Percentiles rank a stretch among this genome's conserved stretches.
Evolutionary conservation across 2,888 invertebrate genomes (phyloP).

Genomic region (Furcula furcula): DNA sequence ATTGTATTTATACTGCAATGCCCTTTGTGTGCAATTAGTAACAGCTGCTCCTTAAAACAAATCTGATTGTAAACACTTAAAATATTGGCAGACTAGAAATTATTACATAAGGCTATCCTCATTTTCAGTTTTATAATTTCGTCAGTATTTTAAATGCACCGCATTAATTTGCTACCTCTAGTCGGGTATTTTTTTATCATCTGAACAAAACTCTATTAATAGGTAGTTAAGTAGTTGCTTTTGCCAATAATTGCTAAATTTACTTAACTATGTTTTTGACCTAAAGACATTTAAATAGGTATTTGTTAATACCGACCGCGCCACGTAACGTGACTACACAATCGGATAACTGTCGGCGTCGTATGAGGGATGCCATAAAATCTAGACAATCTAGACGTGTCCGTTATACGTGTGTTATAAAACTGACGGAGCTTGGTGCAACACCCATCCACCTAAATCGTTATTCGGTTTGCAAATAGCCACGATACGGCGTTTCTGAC

Average conservation of each 20-base stretch:
- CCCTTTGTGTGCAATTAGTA: not conserved
- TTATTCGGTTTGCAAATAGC: not conserved
- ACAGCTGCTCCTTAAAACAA: not conserved
- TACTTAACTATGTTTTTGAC: not conserved
- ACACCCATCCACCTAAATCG: not conserved
- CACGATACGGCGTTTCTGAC: not conserved
- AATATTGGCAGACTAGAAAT: not conserved
- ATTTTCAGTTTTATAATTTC: not conserved
- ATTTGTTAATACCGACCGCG: conserved; percentile 1
- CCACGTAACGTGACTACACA: not conserved
- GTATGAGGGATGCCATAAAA: conserved; percentile 3
- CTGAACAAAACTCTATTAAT: not conserved
- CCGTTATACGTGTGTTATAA: conserved; percentile 1
- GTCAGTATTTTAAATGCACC: not conserved
- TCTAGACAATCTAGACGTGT: not conserved
- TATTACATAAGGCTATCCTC: not conserved
- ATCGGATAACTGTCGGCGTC: not conserved
- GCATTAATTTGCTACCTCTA: not conserved
- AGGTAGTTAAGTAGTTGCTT: not conserved
- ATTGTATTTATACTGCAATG: not conserved
- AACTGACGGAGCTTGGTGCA: not conserved
- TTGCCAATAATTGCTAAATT: not conserved
- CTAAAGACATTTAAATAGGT: conserved; percentile 2
- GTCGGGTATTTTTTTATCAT: not conserved
- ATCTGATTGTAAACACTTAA: not conserved